Evolutionary conservation across 2,888 invertebrate genomes (phyloP), one percentile per base, ranked within the genome.

Genomic region (Melieria picta): DNA sequence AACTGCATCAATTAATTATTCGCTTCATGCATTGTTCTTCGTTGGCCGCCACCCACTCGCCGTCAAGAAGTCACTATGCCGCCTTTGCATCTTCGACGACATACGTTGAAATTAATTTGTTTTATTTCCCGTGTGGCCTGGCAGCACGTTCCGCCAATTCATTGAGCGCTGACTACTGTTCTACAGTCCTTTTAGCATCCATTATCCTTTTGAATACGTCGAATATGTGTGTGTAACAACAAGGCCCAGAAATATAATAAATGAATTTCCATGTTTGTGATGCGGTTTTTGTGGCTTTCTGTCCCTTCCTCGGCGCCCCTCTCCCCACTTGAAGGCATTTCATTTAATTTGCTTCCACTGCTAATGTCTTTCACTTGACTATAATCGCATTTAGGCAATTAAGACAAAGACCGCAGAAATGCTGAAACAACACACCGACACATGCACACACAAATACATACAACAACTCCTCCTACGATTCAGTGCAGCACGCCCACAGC

Each of bases 311-410:
- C 30, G 30, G 30, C 30, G 2, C 30, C 30, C 30, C 30, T 16
- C 30, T 30, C 30, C 30, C 30, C 30, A 30, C 30, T 30, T 30
- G 30, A 30, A 30, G 30, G 30, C 30, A 30, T 30, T 30, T 2
- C 47, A 56, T 62, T 52, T 67, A 72, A 63, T 46, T 50, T 64
- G 11, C 45, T 63, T 42, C 56, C 48, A 13, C 77, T 76, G 76
- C 77, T 81, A 81, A 83, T 82, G 80, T 77, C 81, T 80, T 81
- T 79, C 81, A 82, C 82, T 85, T 85, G 84, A 81, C 81, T 82
- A 78, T 85, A 85, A 85, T 84, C 81, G 80, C 80, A 85, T 85
- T 85, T 82, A 80, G 84, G 80, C 84, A 85, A 85, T 85, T 85
- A 85, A 83, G 42, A 11, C 13, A 61, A 61, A 43, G 7, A 3